These are phyloP conservation scores for Athalia rosae DNA, from an alignment of 2,888 invertebrate genomes.

Conservation along the genomic window DNA sequence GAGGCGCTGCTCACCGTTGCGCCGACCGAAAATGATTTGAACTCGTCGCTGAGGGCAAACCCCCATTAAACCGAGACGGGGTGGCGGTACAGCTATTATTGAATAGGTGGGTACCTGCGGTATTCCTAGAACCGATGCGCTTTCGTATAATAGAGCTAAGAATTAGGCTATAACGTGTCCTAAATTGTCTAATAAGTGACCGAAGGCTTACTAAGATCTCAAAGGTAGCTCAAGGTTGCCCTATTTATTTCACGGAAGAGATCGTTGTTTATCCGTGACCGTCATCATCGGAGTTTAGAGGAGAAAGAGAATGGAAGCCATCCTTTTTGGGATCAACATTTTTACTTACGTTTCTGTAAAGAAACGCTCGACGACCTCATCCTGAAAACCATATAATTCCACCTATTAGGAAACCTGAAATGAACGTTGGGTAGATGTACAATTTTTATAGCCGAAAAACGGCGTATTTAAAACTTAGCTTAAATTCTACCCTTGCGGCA, in stretches of 20 bases:
- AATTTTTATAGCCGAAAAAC: neutral
- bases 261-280: constrained; percentile 38
- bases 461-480: neutral
- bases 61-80: constrained; percentile 61
- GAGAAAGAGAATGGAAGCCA: neutral
- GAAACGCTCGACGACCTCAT: neutral
- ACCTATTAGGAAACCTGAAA: constrained; percentile 10
- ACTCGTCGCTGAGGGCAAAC: constrained; percentile 58
- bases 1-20: constrained; percentile 17
- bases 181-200: constrained; percentile 71
- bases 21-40: constrained; percentile 52
- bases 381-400: constrained; percentile 32
- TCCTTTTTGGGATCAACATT: neutral
- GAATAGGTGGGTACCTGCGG: constrained; percentile 55
- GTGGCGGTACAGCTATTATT: constrained; percentile 61
- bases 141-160: constrained; percentile 66
- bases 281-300: constrained; percentile 30
- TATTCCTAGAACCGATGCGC: constrained; percentile 67
- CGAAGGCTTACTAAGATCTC: constrained; percentile 59
- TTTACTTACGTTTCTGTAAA: constrained; percentile 11
- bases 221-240: constrained; percentile 56
- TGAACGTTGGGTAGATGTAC: neutral
- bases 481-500: too few species aligned
- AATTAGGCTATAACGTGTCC: constrained; percentile 71
- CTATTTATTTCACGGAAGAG: constrained; percentile 60